These are phyloP conservation scores for Hofmannophila pseudospretella DNA, from an alignment of 2,888 invertebrate genomes.

Conservation along the genomic window DNA sequence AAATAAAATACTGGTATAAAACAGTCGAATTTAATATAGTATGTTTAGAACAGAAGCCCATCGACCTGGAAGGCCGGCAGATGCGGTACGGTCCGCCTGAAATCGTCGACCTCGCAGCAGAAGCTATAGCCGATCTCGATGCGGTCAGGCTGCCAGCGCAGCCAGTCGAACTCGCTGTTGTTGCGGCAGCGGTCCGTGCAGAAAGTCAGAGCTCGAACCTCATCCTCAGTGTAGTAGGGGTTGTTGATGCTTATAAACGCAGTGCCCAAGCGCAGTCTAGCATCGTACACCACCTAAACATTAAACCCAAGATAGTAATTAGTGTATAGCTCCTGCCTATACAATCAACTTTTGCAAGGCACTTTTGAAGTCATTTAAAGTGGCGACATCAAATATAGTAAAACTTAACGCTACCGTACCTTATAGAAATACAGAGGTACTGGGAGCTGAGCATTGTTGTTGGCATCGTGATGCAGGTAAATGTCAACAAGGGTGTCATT, in stretches of 20 bases:
- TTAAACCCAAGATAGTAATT: not conserved
- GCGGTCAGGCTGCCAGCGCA: slow-evolving; percentile 73
- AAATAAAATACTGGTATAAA: no score
- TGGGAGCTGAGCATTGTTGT: slow-evolving; percentile 51
- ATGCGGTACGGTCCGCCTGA: slow-evolving; percentile 68
- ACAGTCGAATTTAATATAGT: no score
- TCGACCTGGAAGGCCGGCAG: slow-evolving; percentile 71
- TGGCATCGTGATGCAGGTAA: slow-evolving; percentile 48
- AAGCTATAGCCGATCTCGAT: slow-evolving; percentile 78
- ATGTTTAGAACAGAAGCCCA: slow-evolving; percentile 46
- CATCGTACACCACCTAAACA: slow-evolving; percentile 74
- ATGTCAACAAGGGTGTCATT: slow-evolving; percentile 55
- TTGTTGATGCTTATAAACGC: slow-evolving; percentile 81
- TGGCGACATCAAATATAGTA: no score
- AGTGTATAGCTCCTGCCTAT: not conserved
- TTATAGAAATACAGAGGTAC: slow-evolving; percentile 64
- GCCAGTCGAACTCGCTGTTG: slow-evolving; percentile 78
- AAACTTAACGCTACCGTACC: slow-evolving; percentile 26
- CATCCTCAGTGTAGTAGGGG: slow-evolving; percentile 67
- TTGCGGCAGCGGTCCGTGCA: slow-evolving; percentile 74
- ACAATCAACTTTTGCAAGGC: no score
- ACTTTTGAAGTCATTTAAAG: no score
- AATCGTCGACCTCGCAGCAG: slow-evolving; percentile 78
- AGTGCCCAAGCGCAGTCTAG: slow-evolving; percentile 62
- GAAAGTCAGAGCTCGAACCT: slow-evolving; percentile 58